Evolutionary conservation across 2,888 invertebrate genomes (phyloP), one percentile per base, ranked within the genome.

Genomic region (Noctua pronuba): DNA sequence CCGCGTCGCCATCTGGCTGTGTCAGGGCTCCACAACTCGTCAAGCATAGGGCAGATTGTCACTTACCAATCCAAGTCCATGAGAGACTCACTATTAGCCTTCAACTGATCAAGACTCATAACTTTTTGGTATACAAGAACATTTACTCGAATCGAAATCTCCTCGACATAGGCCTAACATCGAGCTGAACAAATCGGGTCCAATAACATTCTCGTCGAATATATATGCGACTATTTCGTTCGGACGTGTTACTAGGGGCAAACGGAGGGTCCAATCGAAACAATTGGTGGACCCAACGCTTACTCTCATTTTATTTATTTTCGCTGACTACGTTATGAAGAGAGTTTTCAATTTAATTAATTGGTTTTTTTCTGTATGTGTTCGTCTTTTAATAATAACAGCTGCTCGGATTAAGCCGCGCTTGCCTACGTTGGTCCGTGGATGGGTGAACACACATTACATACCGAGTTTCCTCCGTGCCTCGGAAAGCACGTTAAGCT

Each of bases 301-400:
- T 1, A 28, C 41, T 73, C 72, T 31, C 49, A n/a, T 77, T 77
- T 86, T 64, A 72, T 77, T 74, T 85, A 85, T 76, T 86, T 78
- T 82, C 7, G 83, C 78, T 78, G 83, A 75, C 74, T 71, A 21
- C 44, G 28, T 49, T 69, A 62, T 72, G 55, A 58, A 66, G 44
- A 24, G 8, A 52, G 0, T 38, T 75, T 75, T 58, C 62, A 66
- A 58, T 79, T 72, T 55, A 71, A 80, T 85, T 85, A 84, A 78
- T 84, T 79, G 65, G 44, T 44, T 16, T 41, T 41, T 41, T 10
- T 41, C 1, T 41, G 8, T 10, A 41, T 41, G 10, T 41, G 41
- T 41, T 41, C 1, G 41, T 38, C 8, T 38, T 38, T 38, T 8
- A 38, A 38, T 7, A 38, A 38, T 7, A 38, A 38, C 38, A 38